Base-by-base conservation (phyloP, 2,797 vertebrate genomes). In the Lithobates pipiens region DNA sequence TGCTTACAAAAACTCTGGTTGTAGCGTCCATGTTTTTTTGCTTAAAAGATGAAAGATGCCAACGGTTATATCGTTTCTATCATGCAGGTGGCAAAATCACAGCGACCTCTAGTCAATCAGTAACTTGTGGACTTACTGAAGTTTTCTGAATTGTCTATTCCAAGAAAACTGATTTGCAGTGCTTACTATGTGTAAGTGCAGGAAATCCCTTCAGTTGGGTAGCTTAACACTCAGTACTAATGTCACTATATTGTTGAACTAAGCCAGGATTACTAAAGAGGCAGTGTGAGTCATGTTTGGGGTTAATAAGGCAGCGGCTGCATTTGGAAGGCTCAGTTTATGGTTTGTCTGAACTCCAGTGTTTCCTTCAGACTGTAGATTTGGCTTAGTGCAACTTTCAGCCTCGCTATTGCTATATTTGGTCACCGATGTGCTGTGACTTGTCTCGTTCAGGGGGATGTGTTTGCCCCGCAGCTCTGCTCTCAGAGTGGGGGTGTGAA, bases 371-470 rank as follows among this genome's bases (percentile, higher is more conserved):
- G 34, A 65, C 29, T 81, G 73, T 81, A 54, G 78, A 81, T 71
- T 77, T 86, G 77, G 78, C 78, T 44, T 76, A 3, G 42, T 21
- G 29, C 44, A 68, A 46, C 69, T 78, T 15, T 7, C 57, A 15
- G 68, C 23, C 32, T 57, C 34, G n/a, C n/a, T 42, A 78, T 86
- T 50, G 39, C 81, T 87, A 75, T 83, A 82, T 83, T 79, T 83
- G 81, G 80, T 83, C 76, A 83, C 70, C 57, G 80, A 87, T 77
- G 70, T 79, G 85, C 81, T 75, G 70, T n/a, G 81, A 87, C 85
- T 78, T 87, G 85, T 77, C 77, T 70, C 57, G 16, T 78, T 80
- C 65, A 86, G 75, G 57, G 85, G 54, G 75, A 67, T 83, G 70
- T 79, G 85, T 82, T 82, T 73, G 76, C 80, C 74, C 72, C n/a